Evolutionary conservation across 2,888 invertebrate species (phyloP).

Genomic region (Trichogramma evanescens): DNA sequence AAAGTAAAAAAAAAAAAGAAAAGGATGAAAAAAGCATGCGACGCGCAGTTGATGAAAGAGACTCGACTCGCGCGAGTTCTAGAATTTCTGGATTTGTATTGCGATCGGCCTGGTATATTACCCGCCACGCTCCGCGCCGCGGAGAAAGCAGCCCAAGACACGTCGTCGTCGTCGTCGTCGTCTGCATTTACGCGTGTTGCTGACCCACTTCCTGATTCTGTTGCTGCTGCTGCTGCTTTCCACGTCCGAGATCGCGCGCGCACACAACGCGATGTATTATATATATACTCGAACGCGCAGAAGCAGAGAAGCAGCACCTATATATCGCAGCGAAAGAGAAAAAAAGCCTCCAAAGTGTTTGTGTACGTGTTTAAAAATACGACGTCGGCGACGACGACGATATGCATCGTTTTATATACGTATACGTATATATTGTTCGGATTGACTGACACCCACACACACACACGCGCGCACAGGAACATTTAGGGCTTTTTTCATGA

Average conservation of each 20-base stretch:
- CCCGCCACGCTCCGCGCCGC: constrained; percentile 21
- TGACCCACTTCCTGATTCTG: constrained; percentile 34
- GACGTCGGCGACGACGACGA: too few species aligned
- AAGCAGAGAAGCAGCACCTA: too few species aligned
- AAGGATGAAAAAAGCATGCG: neutral
- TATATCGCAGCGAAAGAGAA: too few species aligned
- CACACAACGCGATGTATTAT: too few species aligned
- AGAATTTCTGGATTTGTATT: constrained; percentile 15
- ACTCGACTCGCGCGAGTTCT: constrained; percentile 3
- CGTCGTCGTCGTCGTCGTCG: neutral
- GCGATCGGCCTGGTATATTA: neutral
- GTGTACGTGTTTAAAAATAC: too few species aligned
- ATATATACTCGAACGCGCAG: too few species aligned
- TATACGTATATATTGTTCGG: too few species aligned
- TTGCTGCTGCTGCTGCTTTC: neutral
- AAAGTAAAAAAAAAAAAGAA: neutral
- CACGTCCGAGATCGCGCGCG: neutral
- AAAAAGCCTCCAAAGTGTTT: too few species aligned
- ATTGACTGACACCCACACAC: too few species aligned
- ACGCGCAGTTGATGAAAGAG: neutral
- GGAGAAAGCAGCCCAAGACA: constrained; percentile 43
- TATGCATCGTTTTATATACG: too few species aligned
- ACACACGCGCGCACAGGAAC: too few species aligned
- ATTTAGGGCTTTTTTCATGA: too few species aligned
- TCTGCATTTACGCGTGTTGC: constrained; percentile 23